phyloP scores from a whole-genome alignment of 2,888 invertebrate genomes.

The Dasypogon diadema region DNA sequence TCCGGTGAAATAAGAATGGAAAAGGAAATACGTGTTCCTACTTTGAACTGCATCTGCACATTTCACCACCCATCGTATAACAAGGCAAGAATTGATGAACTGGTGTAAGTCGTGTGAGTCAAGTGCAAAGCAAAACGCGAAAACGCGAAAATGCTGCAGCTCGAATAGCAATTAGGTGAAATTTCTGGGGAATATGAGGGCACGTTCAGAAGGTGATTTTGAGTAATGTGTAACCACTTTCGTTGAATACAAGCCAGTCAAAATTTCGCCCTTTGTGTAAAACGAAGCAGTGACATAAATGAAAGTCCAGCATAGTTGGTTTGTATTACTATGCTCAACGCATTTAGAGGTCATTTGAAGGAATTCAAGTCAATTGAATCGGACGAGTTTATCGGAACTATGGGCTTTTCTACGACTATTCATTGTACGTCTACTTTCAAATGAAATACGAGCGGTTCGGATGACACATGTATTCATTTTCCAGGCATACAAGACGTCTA shows the following conservation, averaged over 20 bases:
- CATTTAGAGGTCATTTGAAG: too few species aligned
- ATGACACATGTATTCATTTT: too few species aligned
- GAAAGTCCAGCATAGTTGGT: too few species aligned
- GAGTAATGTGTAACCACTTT: not conserved
- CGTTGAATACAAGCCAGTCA: not conserved
- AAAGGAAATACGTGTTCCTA: not conserved
- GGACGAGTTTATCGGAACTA: too few species aligned
- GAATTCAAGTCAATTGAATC: too few species aligned
- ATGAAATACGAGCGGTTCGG: too few species aligned
- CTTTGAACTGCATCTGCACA: not conserved
- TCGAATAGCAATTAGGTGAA: constrained; percentile 33
- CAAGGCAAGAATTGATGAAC: not conserved
- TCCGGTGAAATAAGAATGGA: constrained; percentile 18
- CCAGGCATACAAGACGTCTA: too few species aligned
- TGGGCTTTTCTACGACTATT: too few species aligned
- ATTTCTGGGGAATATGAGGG: not conserved
- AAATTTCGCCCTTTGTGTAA: not conserved
- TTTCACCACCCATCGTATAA: not conserved
- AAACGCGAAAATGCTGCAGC: not conserved
- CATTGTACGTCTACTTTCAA: too few species aligned
- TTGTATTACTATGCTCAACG: too few species aligned
- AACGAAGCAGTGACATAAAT: too few species aligned
- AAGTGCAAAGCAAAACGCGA: not conserved
- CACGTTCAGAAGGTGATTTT: not conserved
- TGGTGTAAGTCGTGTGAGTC: not conserved